Percentiles rank a stretch among this genome's conserved stretches.
Evolutionary conservation across 2,113 vertebrate genomes (phyloP).

Genomic region (Sander lucioperca): DNA sequence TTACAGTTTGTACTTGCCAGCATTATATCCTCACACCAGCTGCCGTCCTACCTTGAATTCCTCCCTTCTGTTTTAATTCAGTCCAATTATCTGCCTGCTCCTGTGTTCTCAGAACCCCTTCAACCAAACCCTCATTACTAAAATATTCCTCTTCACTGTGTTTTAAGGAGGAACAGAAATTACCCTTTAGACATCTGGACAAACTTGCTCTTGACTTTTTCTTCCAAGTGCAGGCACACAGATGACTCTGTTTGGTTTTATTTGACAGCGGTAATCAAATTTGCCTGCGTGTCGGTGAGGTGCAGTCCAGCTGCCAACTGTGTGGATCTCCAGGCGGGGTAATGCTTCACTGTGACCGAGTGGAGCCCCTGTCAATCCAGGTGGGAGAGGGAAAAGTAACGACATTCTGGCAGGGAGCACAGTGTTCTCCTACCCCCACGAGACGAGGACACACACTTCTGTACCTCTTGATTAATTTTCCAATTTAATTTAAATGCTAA

Average conservation of each 20-base stretch:
- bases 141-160: conserved; percentile 16
- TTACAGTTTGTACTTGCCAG: background rate
- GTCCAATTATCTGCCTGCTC: conserved; percentile 26
- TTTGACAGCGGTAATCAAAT: conserved; percentile 56
- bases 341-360: conserved; percentile 30
- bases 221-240: conserved; percentile 2
- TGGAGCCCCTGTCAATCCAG: background rate
- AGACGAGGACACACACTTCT: conserved; percentile 19
- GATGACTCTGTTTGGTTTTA: conserved; percentile 28
- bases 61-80: background rate
- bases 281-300: conserved; percentile 32
- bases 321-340: conserved; percentile 11
- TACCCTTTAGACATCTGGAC: conserved; percentile 41
- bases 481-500: conserved; percentile 79
- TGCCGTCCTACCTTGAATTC: conserved; percentile 2
- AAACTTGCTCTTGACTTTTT: conserved; percentile 8
- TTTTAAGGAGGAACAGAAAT: conserved; percentile 27
- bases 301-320: conserved; percentile 13
- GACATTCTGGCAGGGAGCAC: conserved; percentile 2
- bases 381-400: background rate
- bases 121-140: conserved; percentile 12
- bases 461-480: conserved; percentile 49
- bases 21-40: background rate
- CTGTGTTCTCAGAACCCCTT: background rate
- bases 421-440: background rate